Evolutionary conservation across 2,888 invertebrate species (phyloP).

Genomic region (Drepanosiphum platanoidis): DNA sequence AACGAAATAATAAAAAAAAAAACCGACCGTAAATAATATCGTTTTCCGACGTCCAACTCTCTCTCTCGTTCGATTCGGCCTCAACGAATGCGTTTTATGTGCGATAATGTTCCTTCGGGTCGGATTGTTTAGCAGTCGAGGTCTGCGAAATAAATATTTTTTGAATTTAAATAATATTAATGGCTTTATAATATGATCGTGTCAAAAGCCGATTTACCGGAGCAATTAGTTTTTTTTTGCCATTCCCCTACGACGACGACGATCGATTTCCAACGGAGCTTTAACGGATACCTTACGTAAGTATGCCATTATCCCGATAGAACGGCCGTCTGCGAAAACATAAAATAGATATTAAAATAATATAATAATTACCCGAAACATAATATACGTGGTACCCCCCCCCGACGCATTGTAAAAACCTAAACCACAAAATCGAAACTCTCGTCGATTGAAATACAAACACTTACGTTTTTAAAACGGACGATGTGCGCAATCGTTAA

Average conservation of each 20-base stretch:
- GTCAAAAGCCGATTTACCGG: neutral
- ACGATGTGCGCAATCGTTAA: too few relatives aligned
- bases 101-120: neutral
- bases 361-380: neutral
- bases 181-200: neutral
- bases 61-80: neutral
- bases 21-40: neutral
- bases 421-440: too few relatives aligned
- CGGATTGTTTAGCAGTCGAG: too few relatives aligned
- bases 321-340: neutral
- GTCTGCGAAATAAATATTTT: constrained; percentile 15
- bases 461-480: too few relatives aligned
- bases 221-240: neutral
- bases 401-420: too few relatives aligned
- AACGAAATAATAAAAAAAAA: neutral
- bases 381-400: too few relatives aligned
- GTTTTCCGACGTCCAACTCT: neutral
- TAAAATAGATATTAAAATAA: neutral
- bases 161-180: constrained; percentile 10
- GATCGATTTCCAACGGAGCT: neutral
- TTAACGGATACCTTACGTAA: neutral
- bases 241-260: neutral
- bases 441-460: too few relatives aligned
- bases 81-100: neutral
- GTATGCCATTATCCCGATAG: neutral